phyloP scores from a whole-genome alignment of 2,888 invertebrate species.

The Lathronympha strigana region DNA sequence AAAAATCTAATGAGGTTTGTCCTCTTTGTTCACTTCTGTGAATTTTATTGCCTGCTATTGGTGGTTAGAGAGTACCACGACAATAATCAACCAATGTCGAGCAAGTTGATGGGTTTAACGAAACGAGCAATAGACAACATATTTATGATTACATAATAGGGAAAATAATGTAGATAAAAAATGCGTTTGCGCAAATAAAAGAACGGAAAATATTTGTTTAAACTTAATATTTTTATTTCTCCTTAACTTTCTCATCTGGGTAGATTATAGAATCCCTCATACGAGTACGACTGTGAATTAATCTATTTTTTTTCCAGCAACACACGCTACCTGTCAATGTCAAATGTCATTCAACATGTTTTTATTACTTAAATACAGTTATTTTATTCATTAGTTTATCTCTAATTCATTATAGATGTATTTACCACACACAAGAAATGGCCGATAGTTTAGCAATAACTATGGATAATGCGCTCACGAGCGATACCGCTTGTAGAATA shows the following conservation, averaged over 20 bases:
- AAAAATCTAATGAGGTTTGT: conserved; percentile 22
- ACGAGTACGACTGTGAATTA: not conserved
- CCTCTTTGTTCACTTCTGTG: not conserved
- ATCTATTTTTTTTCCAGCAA: conserved; percentile 2
- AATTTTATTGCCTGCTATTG: not conserved
- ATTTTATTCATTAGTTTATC: conserved; percentile 6
- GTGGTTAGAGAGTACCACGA: not conserved
- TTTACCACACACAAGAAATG: not conserved
- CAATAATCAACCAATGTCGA: not conserved
- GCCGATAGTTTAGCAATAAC: not conserved
- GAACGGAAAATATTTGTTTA: not conserved
- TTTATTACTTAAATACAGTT: conserved; percentile 11
- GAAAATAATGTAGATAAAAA: not conserved
- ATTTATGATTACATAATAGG: conserved; percentile 19
- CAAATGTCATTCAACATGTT: conserved; percentile 28
- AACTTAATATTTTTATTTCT: too few relatives aligned
- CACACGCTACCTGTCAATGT: conserved; percentile 11
- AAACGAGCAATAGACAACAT: conserved; percentile 10
- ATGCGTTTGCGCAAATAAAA: not conserved
- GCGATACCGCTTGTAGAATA: conserved; percentile 21
- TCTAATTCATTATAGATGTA: not conserved
- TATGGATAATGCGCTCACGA: conserved; percentile 26
- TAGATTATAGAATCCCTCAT: too few relatives aligned
- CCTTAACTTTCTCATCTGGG: too few relatives aligned
- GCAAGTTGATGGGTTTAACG: not conserved